These are phyloP conservation scores for Lycocerus yunnanus DNA, from an alignment of 2,888 invertebrate genomes.

Conservation along the genomic window DNA sequence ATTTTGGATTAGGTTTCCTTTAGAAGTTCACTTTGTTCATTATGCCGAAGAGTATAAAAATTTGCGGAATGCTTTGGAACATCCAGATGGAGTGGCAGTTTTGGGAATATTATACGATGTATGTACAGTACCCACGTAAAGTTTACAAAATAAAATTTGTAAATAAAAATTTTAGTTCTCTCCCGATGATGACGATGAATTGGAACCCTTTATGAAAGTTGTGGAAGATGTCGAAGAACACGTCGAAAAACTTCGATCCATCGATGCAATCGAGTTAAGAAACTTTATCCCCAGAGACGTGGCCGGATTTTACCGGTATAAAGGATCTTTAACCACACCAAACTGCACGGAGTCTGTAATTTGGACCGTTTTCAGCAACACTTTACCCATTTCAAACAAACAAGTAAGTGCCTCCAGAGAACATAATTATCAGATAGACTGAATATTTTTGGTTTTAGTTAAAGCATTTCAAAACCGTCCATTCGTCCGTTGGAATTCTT, in stretches of 20 bases:
- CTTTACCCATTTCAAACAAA: slow-evolving; percentile 58
- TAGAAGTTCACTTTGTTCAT: slow-evolving; percentile 72
- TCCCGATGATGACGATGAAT: slow-evolving; percentile 49
- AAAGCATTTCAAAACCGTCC: slow-evolving; percentile 53
- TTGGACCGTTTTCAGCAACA: slow-evolving; percentile 69
- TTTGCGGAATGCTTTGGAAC: slow-evolving; percentile 58
- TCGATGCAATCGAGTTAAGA: slow-evolving; percentile 34
- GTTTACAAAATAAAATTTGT: not conserved
- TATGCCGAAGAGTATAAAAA: slow-evolving; percentile 59
- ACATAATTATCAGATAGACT: too few species aligned
- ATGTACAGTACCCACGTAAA: slow-evolving; percentile 36
- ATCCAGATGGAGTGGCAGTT: slow-evolving; percentile 66
- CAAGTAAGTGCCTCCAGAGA: slow-evolving; percentile 51
- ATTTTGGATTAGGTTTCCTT: slow-evolving; percentile 57
- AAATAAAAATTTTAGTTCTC: slow-evolving; percentile 45
- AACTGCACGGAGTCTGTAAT: slow-evolving; percentile 73
- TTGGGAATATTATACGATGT: slow-evolving; percentile 67
- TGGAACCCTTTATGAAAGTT: slow-evolving; percentile 45
- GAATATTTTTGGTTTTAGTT: slow-evolving; percentile 42
- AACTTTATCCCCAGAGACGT: slow-evolving; percentile 62
- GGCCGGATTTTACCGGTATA: slow-evolving; percentile 60
- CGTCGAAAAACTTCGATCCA: slow-evolving; percentile 17
- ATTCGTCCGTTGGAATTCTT: slow-evolving; percentile 51
- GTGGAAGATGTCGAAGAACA: slow-evolving; percentile 40
- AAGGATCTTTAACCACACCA: slow-evolving; percentile 78